Evolutionary conservation across 2,113 vertebrate genomes (phyloP).

Genomic region (Tapirus terrestris): DNA sequence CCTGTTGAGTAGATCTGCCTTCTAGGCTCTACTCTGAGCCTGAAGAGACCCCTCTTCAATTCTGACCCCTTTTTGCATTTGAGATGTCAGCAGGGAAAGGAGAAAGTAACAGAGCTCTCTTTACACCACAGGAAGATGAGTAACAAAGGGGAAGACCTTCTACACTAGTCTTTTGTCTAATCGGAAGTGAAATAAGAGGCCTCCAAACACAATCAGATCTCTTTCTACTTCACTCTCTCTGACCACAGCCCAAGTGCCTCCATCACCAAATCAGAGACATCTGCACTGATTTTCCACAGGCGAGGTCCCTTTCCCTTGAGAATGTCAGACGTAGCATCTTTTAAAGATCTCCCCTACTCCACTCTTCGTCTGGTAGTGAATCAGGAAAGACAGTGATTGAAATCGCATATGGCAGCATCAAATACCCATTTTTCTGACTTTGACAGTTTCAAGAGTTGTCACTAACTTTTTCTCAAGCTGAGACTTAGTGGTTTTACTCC

Average conservation of each 20-base stretch:
- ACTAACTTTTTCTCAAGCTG: background rate
- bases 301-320: background rate
- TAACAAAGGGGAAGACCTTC: background rate
- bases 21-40: background rate
- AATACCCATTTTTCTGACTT: background rate
- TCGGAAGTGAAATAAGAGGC: background rate
- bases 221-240: background rate
- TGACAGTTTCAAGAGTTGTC: slow-evolving; percentile 37
- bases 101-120: background rate
- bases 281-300: background rate
- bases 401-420: background rate
- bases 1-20: background rate
- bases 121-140: background rate
- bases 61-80: background rate
- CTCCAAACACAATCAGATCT: background rate
- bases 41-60: background rate
- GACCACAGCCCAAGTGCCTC: background rate
- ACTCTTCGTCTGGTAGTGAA: background rate
- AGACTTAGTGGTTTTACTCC: background rate
- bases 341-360: background rate
- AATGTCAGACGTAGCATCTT: background rate
- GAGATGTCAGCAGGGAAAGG: background rate
- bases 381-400: slow-evolving; percentile 12
- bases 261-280: background rate
- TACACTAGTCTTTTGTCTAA: background rate